Percentiles rank a stretch among this genome's conserved stretches.
phyloP scores from a whole-genome alignment of 2,113 vertebrate species.

The Cettia cetti region DNA sequence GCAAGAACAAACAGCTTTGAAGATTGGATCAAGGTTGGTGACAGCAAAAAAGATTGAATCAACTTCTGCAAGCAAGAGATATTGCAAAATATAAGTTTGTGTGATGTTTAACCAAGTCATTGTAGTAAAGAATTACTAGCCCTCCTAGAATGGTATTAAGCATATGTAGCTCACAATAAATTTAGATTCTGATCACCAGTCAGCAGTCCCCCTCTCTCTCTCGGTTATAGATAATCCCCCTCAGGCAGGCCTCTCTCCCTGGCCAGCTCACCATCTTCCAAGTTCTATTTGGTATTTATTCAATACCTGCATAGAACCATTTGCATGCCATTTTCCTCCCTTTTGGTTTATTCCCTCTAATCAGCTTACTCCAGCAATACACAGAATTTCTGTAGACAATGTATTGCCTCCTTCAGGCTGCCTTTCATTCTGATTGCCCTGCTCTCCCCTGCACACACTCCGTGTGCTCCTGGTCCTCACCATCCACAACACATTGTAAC shows the following conservation, averaged over 20 bases:
- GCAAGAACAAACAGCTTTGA: neutral
- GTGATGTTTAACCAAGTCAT: neutral
- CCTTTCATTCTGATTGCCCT: neutral
- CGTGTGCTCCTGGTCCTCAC: neutral
- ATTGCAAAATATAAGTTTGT: neutral
- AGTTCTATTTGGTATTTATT: neutral
- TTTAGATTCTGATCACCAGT: neutral
- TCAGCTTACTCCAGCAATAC: neutral
- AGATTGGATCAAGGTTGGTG: neutral
- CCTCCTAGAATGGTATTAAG: neutral
- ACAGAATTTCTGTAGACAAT: neutral
- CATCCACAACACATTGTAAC: neutral
- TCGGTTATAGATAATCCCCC: neutral
- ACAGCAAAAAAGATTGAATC: neutral
- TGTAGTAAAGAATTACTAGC: neutral
- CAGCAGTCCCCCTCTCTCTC: neutral
- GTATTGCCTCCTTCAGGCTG: neutral
- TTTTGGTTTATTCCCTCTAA: neutral
- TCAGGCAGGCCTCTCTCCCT: too few species aligned
- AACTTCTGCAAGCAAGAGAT: neutral
- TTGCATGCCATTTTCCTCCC: neutral
- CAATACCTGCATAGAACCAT: neutral
- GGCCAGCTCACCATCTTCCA: neutral
- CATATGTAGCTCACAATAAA: neutral
- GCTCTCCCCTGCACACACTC: neutral